Conservation (phyloP, 2,888 invertebrate species). For the Lepidonotus clava region DNA sequence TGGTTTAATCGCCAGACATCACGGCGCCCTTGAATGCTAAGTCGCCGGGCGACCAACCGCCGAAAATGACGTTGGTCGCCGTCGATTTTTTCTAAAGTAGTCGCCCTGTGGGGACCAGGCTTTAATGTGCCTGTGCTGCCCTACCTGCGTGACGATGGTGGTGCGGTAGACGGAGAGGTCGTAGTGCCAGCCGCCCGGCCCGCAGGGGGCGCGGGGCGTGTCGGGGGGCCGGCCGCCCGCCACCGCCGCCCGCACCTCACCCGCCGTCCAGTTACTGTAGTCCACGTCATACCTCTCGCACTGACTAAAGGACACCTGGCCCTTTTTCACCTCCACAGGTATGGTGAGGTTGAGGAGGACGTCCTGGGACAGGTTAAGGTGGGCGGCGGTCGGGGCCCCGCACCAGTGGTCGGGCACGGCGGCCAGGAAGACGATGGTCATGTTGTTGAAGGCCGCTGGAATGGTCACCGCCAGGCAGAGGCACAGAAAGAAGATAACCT, state of each 20-base stretch:
- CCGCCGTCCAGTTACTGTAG: conserved; percentile 11
- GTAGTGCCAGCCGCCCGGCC: too few species aligned
- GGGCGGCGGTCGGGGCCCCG: background rate
- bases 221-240: too few species aligned
- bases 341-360: background rate
- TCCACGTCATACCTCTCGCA: background rate
- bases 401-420: conserved; percentile 26
- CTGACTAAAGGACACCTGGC: background rate
- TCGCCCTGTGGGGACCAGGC: too few species aligned
- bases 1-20: too few species aligned
- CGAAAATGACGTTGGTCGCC: too few species aligned
- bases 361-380: conserved; percentile 2
- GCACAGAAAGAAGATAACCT: conserved; percentile 43
- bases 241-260: background rate
- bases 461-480: background rate
- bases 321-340: background rate
- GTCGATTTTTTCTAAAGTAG: too few species aligned
- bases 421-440: background rate
- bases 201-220: too few species aligned
- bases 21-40: too few species aligned
- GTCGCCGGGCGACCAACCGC: too few species aligned
- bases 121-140: too few species aligned
- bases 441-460: background rate
- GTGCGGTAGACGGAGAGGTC: too few species aligned
- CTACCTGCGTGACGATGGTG: too few species aligned